A percentile compares a stretch with the other conserved stretches of the same genome.
Conservation (phyloP, 2,113 vertebrate species). For the Ctenomys sociabilis region DNA sequence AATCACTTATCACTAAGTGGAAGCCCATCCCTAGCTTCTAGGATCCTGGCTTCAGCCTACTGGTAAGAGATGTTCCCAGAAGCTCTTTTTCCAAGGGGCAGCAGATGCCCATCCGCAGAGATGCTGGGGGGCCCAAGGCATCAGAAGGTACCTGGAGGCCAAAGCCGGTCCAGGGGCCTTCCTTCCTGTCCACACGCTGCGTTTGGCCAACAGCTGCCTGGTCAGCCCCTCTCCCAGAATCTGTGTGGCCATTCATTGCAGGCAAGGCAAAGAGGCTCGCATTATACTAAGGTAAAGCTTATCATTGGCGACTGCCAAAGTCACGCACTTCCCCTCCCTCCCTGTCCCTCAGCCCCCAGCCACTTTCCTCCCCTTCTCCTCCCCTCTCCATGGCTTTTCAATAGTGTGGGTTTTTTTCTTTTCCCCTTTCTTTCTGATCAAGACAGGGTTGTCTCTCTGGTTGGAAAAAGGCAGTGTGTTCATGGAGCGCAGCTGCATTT, state of each 20-base stretch:
- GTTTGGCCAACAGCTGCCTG: conserved; percentile 67
- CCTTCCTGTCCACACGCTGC: conserved; percentile 59
- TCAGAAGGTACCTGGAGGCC: conserved; percentile 3
- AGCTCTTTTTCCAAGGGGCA: neutral
- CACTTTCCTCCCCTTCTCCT: conserved; percentile 68
- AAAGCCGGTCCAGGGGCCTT: neutral
- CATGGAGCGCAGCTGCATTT: conserved; percentile 89
- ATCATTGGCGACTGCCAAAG: conserved; percentile 78
- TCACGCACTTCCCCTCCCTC: conserved; percentile 70
- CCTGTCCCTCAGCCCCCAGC: neutral
- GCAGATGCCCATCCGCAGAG: conserved; percentile 49
- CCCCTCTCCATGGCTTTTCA: conserved; percentile 84
- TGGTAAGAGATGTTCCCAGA: neutral
- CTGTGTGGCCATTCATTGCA: conserved; percentile 19
- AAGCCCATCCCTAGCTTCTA: neutral
- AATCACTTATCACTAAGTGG: neutral
- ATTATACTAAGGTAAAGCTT: conserved; percentile 78
- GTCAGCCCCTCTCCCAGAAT: conserved; percentile 54
- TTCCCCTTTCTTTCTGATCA: conserved; percentile 85
- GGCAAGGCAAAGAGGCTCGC: conserved; percentile 76
- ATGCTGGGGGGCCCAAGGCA: fast-evolving
- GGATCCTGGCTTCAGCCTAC: neutral
- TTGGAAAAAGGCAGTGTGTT: conserved; percentile 86
- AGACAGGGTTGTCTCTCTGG: conserved; percentile 87
- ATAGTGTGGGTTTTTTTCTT: conserved; percentile 74